These are phyloP conservation scores for Bergia puertoricense DNA, from an alignment of 92 coral and sea anemone species.

Conservation along the genomic window DNA sequence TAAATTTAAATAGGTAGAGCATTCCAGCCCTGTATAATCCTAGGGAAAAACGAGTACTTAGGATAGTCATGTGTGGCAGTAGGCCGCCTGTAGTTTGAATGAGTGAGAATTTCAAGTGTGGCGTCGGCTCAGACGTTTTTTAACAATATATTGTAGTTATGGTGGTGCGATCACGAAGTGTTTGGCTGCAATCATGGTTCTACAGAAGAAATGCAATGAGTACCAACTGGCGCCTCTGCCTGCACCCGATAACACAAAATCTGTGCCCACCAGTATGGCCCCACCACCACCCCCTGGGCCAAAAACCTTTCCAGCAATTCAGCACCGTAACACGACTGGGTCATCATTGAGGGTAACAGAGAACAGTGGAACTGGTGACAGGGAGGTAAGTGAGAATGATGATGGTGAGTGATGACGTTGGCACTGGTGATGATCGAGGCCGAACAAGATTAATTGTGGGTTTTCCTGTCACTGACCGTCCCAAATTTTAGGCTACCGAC, in stretches of 20 bases:
- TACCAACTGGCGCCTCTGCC: slow-evolving; percentile 39
- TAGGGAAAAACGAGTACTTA: no score
- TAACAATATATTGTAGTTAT: slow-evolving; percentile 57
- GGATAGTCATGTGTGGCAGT: no score
- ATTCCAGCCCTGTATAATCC: no score
- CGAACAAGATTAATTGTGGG: no score
- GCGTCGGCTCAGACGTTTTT: neutral
- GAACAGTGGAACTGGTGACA: neutral
- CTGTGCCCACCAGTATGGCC: slow-evolving; percentile 32
- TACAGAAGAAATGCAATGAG: slow-evolving; percentile 78
- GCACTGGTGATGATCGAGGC: neutral
- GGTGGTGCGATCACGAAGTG: slow-evolving; percentile 93
- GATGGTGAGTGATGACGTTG: neutral
- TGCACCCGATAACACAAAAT: neutral
- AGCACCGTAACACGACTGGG: neutral
- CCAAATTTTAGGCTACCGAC: no score
- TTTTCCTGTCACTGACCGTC: no score
- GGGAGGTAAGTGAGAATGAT: neutral
- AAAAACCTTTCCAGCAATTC: slow-evolving; percentile 22
- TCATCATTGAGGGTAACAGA: neutral
- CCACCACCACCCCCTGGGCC: slow-evolving; percentile 46
- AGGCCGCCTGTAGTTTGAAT: no score
- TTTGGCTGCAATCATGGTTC: slow-evolving; percentile 86
- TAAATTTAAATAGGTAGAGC: no score
- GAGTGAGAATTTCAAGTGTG: neutral